Percentiles rank a stretch among this genome's conserved stretches.
phyloP scores from a whole-genome alignment of 2,888 invertebrate genomes.

The Matsumyia berberina region DNA sequence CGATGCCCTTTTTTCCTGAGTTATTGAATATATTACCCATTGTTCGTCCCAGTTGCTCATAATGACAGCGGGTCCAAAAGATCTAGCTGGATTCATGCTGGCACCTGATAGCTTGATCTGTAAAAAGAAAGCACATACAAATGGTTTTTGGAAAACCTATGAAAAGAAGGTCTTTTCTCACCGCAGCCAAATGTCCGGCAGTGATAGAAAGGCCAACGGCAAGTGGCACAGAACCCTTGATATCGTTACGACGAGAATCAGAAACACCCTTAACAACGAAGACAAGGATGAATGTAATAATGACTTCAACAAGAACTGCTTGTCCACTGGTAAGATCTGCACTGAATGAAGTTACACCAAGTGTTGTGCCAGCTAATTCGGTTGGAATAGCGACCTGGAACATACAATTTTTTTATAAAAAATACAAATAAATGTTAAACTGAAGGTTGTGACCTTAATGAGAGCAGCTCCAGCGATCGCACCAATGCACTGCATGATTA shows the following conservation, averaged over 20 bases:
- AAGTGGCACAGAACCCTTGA: conserved; percentile 93
- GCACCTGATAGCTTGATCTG: conserved; percentile 93
- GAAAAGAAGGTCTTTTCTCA: conserved; percentile 85
- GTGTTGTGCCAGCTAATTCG: conserved; percentile 82
- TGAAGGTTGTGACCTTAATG: conserved; percentile 86
- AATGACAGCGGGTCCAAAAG: conserved; percentile 94
- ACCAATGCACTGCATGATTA: conserved; percentile 92
- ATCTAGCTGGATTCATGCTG: conserved; percentile 97
- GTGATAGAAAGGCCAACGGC: conserved; percentile 95
- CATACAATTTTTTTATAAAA: conserved; percentile 32
- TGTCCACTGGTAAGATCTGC: conserved; percentile 87
- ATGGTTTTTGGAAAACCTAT: background rate
- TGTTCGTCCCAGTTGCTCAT: conserved; percentile 90
- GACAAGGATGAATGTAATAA: conserved; percentile 94
- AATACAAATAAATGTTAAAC: conserved; percentile 79
- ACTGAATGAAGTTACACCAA: conserved; percentile 89
- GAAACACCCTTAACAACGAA: conserved; percentile 94
- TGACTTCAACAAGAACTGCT: conserved; percentile 92
- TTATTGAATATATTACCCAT: conserved; percentile 87
- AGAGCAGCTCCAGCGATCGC: conserved; percentile 92
- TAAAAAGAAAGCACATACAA: background rate
- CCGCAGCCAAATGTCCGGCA: conserved; percentile 93
- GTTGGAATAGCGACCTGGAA: conserved; percentile 85
- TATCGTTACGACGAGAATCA: conserved; percentile 91
- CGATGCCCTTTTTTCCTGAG: background rate